Percentiles rank a stretch among this genome's conserved stretches.
Evolutionary conservation across 2,888 invertebrate species (phyloP).

Genomic region (Spisula solida): DNA sequence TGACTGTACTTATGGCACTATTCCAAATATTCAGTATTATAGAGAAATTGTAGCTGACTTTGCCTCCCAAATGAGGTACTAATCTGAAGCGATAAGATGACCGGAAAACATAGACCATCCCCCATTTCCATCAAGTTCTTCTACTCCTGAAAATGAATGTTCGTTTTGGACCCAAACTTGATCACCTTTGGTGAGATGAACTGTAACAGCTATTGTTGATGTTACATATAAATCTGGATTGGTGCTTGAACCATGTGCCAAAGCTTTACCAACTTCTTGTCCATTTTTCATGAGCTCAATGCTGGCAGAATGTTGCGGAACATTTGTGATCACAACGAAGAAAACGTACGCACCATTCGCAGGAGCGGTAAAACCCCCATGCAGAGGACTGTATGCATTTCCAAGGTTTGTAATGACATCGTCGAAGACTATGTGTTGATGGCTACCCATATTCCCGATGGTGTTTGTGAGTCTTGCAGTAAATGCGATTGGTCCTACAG

Average conservation of each 20-base stretch:
- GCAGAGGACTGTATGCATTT: slow-evolving; percentile 31
- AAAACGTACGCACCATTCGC: slow-evolving; percentile 54
- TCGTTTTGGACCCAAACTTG: slow-evolving; percentile 62
- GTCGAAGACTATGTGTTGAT: slow-evolving; percentile 59
- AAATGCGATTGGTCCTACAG: slow-evolving; percentile 47
- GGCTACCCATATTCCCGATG: slow-evolving; percentile 30
- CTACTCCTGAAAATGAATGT: slow-evolving; percentile 40
- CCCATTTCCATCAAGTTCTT: slow-evolving; percentile 44
- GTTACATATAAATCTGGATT: slow-evolving; percentile 28
- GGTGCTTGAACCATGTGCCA: slow-evolving; percentile 45
- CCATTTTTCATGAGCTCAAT: slow-evolving; percentile 49
- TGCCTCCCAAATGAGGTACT: neutral
- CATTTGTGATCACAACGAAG: slow-evolving; percentile 47
- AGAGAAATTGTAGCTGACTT: no score
- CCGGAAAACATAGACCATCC: slow-evolving; percentile 46
- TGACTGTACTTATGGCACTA: no score
- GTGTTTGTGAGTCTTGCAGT: slow-evolving; percentile 48
- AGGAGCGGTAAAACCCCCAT: slow-evolving; percentile 53
- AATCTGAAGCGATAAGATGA: slow-evolving; percentile 37
- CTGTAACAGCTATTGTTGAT: slow-evolving; percentile 37
- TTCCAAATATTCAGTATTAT: no score
- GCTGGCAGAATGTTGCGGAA: slow-evolving; percentile 39
- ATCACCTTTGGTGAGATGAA: slow-evolving; percentile 41
- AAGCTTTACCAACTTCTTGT: slow-evolving; percentile 1
- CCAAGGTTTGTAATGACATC: slow-evolving; percentile 58